phyloP scores from a whole-genome alignment of 2,888 invertebrate genomes.

The Standfussiana lucernea region DNA sequence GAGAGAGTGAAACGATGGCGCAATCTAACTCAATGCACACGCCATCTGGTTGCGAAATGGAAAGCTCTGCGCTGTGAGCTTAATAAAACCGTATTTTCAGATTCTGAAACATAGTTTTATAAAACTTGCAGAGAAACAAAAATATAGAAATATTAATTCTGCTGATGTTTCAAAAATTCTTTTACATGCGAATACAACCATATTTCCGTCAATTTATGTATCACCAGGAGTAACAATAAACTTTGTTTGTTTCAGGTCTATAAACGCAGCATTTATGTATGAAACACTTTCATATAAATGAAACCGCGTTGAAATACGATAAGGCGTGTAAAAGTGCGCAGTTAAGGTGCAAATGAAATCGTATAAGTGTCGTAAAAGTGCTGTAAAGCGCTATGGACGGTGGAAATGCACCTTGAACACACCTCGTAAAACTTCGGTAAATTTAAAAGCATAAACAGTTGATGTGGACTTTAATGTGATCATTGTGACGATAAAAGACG shows the following conservation, averaged over 20 bases:
- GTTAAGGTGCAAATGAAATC: slow-evolving; percentile 60
- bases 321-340: slow-evolving; percentile 36
- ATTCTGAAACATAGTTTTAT: neutral
- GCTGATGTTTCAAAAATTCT: neutral
- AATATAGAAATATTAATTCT: neutral
- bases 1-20: neutral
- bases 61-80: neutral
- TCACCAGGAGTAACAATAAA: slow-evolving; percentile 27
- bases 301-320: slow-evolving; percentile 38
- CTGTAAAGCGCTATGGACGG: slow-evolving; percentile 29
- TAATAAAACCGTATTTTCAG: neutral
- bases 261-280: slow-evolving; percentile 22
- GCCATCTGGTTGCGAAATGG: neutral
- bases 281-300: slow-evolving; percentile 17
- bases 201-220: slow-evolving; percentile 15
- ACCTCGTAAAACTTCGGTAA: slow-evolving; percentile 14
- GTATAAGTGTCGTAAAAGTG: slow-evolving; percentile 47
- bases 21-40: neutral
- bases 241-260: slow-evolving; percentile 60
- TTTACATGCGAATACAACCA: neutral
- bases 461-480: slow-evolving; percentile 5
- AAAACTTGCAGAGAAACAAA: neutral
- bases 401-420: slow-evolving; percentile 30
- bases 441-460: slow-evolving; percentile 11
- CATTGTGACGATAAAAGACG: neutral